Conservation (phyloP, 2,113 vertebrate genomes). For the Benitochromis conjunctus region DNA sequence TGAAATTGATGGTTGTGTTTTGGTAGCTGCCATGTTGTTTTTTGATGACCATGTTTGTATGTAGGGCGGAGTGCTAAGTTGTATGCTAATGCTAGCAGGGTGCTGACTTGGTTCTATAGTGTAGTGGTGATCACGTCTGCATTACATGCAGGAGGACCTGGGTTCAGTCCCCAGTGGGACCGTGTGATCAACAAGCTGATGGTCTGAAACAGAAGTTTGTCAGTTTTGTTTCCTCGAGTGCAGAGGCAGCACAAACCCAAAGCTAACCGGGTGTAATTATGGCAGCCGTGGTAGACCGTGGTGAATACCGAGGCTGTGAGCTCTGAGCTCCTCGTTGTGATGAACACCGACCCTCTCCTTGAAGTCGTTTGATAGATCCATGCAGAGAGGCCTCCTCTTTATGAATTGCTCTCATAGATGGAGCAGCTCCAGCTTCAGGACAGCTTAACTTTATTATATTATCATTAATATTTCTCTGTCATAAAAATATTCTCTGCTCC, state of each 20-base stretch:
- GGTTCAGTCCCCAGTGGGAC: neutral
- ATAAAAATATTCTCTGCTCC: too few relatives aligned
- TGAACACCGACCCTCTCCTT: neutral
- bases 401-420: too few relatives aligned
- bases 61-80: fast-evolving
- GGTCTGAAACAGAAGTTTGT: too few relatives aligned
- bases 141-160: neutral
- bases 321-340: neutral
- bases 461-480: too few relatives aligned
- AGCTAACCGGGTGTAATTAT: neutral
- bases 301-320: neutral
- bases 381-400: neutral
- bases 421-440: too few relatives aligned
- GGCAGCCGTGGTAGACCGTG: neutral
- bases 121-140: neutral
- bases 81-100: neutral
- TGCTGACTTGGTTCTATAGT: neutral
- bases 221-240: neutral
- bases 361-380: neutral
- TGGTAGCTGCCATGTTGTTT: too few relatives aligned
- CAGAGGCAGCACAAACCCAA: fast-evolving
- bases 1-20: neutral
- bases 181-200: neutral
- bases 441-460: too few relatives aligned
- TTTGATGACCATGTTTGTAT: too few relatives aligned